Evolutionary conservation across 2,888 invertebrate species (phyloP).

Genomic region (Ypsolopha scabrella): DNA sequence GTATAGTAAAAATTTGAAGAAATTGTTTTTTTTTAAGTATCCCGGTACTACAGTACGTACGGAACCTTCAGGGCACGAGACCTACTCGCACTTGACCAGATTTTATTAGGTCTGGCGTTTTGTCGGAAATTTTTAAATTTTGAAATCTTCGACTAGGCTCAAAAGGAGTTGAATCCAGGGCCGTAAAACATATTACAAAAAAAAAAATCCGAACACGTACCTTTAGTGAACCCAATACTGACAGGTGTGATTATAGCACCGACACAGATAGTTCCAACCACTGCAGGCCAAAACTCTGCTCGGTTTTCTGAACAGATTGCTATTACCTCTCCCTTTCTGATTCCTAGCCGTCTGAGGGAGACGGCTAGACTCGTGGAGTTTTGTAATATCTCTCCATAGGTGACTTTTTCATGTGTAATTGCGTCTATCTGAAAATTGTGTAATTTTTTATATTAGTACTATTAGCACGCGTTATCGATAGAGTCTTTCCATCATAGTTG

Average conservation of each 20-base stretch:
- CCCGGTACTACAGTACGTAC: no score
- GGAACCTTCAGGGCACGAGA: no score
- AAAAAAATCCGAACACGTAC: neutral
- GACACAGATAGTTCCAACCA: slow-evolving; percentile 29
- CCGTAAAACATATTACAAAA: no score
- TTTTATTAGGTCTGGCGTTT: no score
- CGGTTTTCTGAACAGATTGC: slow-evolving; percentile 44
- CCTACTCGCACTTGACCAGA: no score
- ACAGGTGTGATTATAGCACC: slow-evolving; percentile 4
- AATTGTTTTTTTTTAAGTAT: no score
- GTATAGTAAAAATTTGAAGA: neutral
- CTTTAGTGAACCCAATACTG: slow-evolving; percentile 2
- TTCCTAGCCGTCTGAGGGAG: slow-evolving; percentile 39
- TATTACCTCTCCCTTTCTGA: slow-evolving; percentile 42
- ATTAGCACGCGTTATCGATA: neutral
- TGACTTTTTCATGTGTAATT: slow-evolving; percentile 26
- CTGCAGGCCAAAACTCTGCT: slow-evolving; percentile 33
- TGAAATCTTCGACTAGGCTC: no score
- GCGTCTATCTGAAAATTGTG: slow-evolving; percentile 35
- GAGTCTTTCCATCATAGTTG: neutral
- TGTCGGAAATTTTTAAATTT: no score
- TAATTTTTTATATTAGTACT: neutral
- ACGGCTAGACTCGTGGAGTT: slow-evolving; percentile 41
- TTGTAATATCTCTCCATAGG: slow-evolving; percentile 31
- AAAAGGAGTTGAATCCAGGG: no score